A percentile compares a stretch with the other conserved stretches of the same genome.
phyloP scores from a whole-genome alignment of 2,888 invertebrate genomes.

The Pristionchus japonicus region DNA sequence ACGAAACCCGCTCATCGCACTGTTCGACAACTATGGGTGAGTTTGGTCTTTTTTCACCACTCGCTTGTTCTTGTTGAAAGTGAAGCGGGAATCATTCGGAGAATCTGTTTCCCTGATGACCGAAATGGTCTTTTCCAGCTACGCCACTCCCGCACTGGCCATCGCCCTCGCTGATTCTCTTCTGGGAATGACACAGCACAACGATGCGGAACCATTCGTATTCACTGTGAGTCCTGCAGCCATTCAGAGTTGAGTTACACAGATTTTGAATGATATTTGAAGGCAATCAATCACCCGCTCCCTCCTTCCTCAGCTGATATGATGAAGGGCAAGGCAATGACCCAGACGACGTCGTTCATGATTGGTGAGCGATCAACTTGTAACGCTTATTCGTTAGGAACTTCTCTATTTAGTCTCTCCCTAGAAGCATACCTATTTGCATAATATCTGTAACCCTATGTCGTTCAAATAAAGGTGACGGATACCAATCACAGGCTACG shows the following conservation, averaged over 20 bases:
- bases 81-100: too few relatives aligned
- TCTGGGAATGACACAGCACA: neutral
- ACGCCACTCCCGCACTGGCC: slow-evolving; percentile 60
- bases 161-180: slow-evolving; percentile 62
- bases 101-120: too few relatives aligned
- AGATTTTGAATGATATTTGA: neutral
- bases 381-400: too few relatives aligned
- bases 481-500: neutral
- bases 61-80: neutral
- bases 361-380: slow-evolving; percentile 33
- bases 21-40: slow-evolving; percentile 35
- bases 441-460: too few relatives aligned
- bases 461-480: neutral
- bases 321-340: neutral
- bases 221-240: slow-evolving; percentile 42
- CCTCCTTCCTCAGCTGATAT: slow-evolving; percentile 48
- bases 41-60: neutral
- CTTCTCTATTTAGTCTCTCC: too few relatives aligned
- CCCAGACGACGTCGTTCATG: neutral
- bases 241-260: too few relatives aligned
- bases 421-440: too few relatives aligned
- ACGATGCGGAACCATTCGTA: neutral
- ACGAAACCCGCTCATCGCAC: neutral
- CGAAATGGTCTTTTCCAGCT: slow-evolving; percentile 50
- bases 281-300: slow-evolving; percentile 64